Evolutionary conservation across 2,113 vertebrate genomes (phyloP).

Genomic region (Athene noctua): DNA sequence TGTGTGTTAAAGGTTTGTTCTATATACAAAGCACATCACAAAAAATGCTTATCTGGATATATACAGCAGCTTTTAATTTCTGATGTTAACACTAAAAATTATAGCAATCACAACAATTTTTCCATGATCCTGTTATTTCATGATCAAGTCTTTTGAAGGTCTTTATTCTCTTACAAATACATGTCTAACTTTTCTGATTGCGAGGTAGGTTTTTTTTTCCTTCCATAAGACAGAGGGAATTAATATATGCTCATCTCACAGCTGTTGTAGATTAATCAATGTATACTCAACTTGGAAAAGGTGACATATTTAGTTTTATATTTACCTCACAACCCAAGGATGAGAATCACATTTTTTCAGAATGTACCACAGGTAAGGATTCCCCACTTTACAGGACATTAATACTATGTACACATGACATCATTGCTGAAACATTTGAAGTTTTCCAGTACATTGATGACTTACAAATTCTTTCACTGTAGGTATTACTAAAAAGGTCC

Average conservation of each 20-base stretch:
- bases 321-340: not conserved
- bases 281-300: not conserved
- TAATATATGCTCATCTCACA: not conserved
- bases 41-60: not conserved
- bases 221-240: not conserved
- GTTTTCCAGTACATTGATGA: not conserved
- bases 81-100: not conserved
- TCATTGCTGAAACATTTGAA: not conserved
- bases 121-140: not conserved
- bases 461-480: not conserved
- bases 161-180: not conserved
- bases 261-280: not conserved
- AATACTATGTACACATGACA: not conserved
- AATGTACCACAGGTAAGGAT: not conserved
- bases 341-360: not conserved
- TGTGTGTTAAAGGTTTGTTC: not conserved
- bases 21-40: not conserved
- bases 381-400: not conserved
- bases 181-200: not conserved
- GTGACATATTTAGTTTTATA: not conserved
- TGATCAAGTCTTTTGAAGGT: not conserved
- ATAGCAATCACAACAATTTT: accelerated
- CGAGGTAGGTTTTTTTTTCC: not conserved
- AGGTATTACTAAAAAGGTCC: not conserved
- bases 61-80: not conserved